Conservation (phyloP, 1,140 invertebrate genomes). For the Microplitis mediator region DNA sequence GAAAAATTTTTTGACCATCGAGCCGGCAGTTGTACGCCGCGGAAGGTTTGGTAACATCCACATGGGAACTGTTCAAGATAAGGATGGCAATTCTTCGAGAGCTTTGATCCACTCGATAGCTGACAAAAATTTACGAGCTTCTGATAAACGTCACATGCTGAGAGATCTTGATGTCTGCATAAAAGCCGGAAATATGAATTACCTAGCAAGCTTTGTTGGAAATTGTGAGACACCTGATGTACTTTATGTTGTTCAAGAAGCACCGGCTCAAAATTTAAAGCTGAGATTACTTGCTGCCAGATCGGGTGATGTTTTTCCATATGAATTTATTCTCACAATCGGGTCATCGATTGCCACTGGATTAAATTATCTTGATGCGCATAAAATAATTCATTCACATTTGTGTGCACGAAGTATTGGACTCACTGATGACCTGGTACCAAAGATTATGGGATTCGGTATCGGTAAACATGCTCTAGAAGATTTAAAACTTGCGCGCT, state of each 20-base stretch:
- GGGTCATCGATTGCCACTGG: constrained; percentile 67
- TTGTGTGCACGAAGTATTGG: constrained; percentile 75
- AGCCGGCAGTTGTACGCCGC: constrained; percentile 70
- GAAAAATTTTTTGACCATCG: constrained; percentile 70
- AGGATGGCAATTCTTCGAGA: constrained; percentile 56
- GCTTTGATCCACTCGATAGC: constrained; percentile 61
- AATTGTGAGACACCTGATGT: constrained; percentile 78
- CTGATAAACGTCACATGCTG: constrained; percentile 72
- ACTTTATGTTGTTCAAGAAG: constrained; percentile 73
- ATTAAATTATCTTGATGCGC: constrained; percentile 51
- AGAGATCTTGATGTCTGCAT: constrained; percentile 76
- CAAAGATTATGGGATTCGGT: constrained; percentile 78
- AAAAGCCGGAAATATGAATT: constrained; percentile 70
- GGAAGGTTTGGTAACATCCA: constrained; percentile 79
- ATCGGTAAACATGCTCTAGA: constrained; percentile 64
- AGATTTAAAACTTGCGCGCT: constrained; percentile 71
- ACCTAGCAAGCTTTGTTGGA: constrained; percentile 77
- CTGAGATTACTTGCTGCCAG: constrained; percentile 69
- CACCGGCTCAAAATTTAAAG: constrained; percentile 72
- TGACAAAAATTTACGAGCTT: constrained; percentile 67
- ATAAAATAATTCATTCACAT: constrained; percentile 73
- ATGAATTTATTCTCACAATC: constrained; percentile 69
- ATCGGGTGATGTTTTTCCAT: constrained; percentile 65
- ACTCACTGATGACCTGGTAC: constrained; percentile 66
- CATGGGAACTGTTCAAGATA: constrained; percentile 67